Evolutionary conservation across 53 echinoderm and acorn worm genomes (phyloP).

Genomic region (Arbacia lixula): DNA sequence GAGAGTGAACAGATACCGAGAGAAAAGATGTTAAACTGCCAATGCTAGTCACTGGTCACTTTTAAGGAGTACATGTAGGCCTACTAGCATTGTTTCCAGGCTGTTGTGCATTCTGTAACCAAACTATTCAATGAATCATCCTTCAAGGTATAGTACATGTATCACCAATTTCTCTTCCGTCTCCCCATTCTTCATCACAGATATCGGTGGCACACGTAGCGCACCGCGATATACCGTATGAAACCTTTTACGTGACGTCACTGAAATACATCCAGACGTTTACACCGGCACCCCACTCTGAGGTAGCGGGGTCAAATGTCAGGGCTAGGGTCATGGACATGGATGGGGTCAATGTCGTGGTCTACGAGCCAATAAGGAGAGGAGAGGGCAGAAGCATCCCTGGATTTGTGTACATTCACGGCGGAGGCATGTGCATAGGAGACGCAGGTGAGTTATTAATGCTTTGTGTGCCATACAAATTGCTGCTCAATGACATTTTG

Average conservation of each 20-base stretch:
- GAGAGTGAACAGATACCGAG: too few relatives aligned
- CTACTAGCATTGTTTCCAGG: too few relatives aligned
- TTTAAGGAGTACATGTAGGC: too few relatives aligned
- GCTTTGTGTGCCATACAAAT: too few relatives aligned
- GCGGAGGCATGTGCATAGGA: constrained; percentile 51
- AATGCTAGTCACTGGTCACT: too few relatives aligned
- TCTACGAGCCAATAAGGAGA: constrained; percentile 38
- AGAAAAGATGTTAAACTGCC: too few relatives aligned
- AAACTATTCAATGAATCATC: too few relatives aligned
- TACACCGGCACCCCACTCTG: background rate
- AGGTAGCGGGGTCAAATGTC: constrained; percentile 46
- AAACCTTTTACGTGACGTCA: background rate
- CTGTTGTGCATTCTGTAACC: too few relatives aligned
- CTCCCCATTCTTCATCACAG: constrained; percentile 18
- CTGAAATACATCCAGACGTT: background rate
- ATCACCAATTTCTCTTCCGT: too few relatives aligned
- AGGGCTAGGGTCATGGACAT: constrained; percentile 27
- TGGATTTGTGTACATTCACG: constrained; percentile 61
- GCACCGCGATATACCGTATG: constrained; percentile 23
- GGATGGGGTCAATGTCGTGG: constrained; percentile 50
- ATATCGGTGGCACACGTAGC: background rate
- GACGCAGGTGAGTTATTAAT: constrained; percentile 62
- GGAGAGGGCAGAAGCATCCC: background rate
- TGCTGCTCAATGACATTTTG: too few relatives aligned
- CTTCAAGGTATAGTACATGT: too few relatives aligned